phyloP scores from a whole-genome alignment of 2,113 vertebrate species.

The Isurus oxyrinchus region DNA sequence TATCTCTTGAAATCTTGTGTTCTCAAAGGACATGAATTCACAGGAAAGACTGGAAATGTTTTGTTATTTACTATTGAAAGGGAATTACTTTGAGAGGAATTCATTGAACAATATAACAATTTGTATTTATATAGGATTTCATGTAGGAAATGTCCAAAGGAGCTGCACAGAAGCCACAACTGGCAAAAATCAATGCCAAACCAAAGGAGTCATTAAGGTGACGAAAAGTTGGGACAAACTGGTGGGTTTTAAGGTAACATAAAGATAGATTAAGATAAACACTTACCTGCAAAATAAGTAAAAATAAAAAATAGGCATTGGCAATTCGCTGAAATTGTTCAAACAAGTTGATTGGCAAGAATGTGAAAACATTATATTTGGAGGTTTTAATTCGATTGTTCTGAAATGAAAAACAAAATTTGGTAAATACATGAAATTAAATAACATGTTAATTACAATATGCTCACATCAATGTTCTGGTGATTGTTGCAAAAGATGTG shows the following conservation, averaged over 20 bases:
- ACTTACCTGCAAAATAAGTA: constrained; percentile 79
- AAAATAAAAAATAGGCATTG: constrained; percentile 87
- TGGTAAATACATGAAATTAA: neutral
- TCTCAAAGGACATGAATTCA: too few species aligned
- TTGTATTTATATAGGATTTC: neutral
- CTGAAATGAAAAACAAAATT: constrained; percentile 52
- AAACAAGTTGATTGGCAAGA: constrained; percentile 89
- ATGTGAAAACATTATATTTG: constrained; percentile 82
- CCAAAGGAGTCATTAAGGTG: neutral
- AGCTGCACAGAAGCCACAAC: neutral
- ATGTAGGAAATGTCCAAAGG: neutral
- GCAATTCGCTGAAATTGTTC: constrained; percentile 89
- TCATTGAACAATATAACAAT: neutral
- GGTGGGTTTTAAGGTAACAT: neutral
- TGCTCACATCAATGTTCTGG: neutral
- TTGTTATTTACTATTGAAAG: too few species aligned
- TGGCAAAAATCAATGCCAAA: neutral
- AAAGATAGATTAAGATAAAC: neutral
- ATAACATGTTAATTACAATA: neutral
- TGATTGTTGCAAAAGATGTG: neutral
- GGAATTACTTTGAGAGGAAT: too few species aligned
- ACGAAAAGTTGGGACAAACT: neutral
- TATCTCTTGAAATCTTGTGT: too few species aligned
- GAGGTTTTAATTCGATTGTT: constrained; percentile 86
- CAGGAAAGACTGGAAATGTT: too few species aligned